Percentiles rank a stretch among this genome's conserved stretches.
These are phyloP conservation scores for Hydractinia echinata DNA, from an alignment of 30 jellyfish, hydroid and myxozoan genomes.

Conservation along the genomic window DNA sequence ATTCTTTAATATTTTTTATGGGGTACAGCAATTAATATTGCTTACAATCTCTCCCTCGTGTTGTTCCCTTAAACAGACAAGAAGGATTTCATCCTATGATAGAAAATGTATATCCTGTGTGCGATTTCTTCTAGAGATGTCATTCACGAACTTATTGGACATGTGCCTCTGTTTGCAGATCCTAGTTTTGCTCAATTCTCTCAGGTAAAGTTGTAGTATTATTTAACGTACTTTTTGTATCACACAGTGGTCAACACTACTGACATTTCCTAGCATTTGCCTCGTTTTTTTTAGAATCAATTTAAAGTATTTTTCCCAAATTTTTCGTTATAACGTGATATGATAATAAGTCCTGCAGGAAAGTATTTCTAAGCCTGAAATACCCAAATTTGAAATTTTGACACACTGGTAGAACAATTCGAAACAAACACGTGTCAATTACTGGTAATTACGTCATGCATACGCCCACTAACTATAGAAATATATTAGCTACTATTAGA, in stretches of 20 bases:
- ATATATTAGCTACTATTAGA: no score
- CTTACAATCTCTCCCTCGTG: not conserved
- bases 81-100: no score
- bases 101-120: no score
- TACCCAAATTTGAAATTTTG: no score
- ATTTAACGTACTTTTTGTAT: not conserved
- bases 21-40: not conserved
- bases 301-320: not conserved
- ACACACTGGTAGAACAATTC: no score
- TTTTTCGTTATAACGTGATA: not conserved
- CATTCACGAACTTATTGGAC: constrained; percentile 88
- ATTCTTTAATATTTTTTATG: not conserved
- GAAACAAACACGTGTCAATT: no score
- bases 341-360: no score
- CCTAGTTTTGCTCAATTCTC: constrained; percentile 93
- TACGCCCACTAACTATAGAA: no score
- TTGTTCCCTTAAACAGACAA: no score
- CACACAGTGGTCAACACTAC: no score
- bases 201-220: constrained; percentile 56
- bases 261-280: not conserved
- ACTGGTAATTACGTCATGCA: no score
- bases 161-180: constrained; percentile 87
- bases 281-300: not conserved
- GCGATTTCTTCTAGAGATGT: constrained; percentile 50
- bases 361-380: no score